phyloP scores from a whole-genome alignment of 2,888 invertebrate species.

The Trissonchulus latispiculum region DNA sequence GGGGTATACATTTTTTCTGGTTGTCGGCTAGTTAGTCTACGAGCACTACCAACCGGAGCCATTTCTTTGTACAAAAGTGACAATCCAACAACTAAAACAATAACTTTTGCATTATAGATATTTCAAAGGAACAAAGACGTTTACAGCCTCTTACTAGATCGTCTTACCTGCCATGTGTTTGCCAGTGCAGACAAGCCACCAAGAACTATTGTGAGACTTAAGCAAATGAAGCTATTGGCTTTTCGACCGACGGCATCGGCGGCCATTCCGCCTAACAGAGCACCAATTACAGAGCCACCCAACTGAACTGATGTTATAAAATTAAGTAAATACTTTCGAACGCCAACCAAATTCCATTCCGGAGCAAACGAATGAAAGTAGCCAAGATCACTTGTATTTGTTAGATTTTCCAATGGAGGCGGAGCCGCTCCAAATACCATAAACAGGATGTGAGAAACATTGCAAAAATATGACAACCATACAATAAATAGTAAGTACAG shows the following conservation, averaged over 20 bases:
- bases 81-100: too few species aligned
- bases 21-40: too few species aligned
- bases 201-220: neutral
- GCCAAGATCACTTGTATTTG: neutral
- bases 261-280: slow-evolving; percentile 40
- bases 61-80: too few species aligned
- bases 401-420: too few species aligned
- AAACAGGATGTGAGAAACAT: neutral
- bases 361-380: neutral
- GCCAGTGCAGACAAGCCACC: neutral
- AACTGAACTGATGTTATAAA: slow-evolving; percentile 43
- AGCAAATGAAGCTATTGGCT: slow-evolving; percentile 1
- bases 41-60: too few species aligned
- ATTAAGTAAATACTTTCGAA: neutral
- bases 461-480: neutral
- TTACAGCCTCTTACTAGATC: too few species aligned
- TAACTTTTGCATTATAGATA: too few species aligned
- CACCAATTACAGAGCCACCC: slow-evolving; percentile 42
- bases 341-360: neutral
- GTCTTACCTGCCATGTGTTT: neutral
- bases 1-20: too few species aligned
- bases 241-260: slow-evolving; percentile 42
- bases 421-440: neutral
- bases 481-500: neutral
- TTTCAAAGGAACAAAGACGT: too few species aligned